phyloP scores from a whole-genome alignment of 2,888 invertebrate genomes.

The Busseola fusca region DNA sequence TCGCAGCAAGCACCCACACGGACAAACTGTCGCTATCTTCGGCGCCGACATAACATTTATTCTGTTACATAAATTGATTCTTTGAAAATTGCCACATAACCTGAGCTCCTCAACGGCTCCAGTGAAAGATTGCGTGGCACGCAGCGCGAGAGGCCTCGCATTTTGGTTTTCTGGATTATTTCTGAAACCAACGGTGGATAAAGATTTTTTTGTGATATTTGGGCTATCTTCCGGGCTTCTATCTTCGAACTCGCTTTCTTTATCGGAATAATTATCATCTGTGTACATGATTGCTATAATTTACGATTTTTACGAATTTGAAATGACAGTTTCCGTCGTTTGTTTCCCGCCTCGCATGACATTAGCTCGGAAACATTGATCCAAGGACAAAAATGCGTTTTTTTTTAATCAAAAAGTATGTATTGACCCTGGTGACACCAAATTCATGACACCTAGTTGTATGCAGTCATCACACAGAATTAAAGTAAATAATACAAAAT shows the following conservation, averaged over 20 bases:
- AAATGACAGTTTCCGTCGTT: constrained; percentile 70
- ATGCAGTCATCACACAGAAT: background rate
- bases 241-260: constrained; percentile 82
- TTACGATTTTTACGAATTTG: constrained; percentile 62
- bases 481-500: constrained; percentile 53
- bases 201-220: constrained; percentile 81
- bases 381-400: constrained; percentile 31
- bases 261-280: constrained; percentile 84
- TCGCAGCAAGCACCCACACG: constrained; percentile 82
- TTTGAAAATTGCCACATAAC: constrained; percentile 79
- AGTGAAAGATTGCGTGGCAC: constrained; percentile 85
- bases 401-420: constrained; percentile 36
- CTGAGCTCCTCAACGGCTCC: constrained; percentile 82
- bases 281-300: constrained; percentile 78
- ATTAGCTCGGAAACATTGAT: constrained; percentile 39
- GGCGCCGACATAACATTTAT: constrained; percentile 74
- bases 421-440: background rate
- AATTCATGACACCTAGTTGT: background rate
- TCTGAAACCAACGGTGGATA: constrained; percentile 83
- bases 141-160: constrained; percentile 78
- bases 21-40: constrained; percentile 78
- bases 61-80: constrained; percentile 78
- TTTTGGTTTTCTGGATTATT: constrained; percentile 78
- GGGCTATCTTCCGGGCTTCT: constrained; percentile 77
- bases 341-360: constrained; percentile 69